A percentile compares a stretch with the other conserved stretches of the same genome.
Conservation (phyloP, 2,797 vertebrate genomes). For the Neopelma chrysocephalum region DNA sequence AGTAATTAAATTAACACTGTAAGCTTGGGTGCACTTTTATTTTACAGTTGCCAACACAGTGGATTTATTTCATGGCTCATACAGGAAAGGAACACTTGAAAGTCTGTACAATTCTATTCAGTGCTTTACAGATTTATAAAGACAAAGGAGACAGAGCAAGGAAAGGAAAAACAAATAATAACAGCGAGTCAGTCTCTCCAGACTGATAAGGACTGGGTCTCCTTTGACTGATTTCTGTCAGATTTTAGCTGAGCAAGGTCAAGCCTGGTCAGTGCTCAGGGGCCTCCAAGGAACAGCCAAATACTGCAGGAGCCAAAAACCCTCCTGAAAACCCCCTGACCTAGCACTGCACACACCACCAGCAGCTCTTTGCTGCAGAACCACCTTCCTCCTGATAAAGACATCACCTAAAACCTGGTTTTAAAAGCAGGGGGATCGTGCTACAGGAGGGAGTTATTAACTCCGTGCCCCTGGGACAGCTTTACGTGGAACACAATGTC, state of each 20-base stretch:
- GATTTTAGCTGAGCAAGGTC: not conserved
- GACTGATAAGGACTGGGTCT: not conserved
- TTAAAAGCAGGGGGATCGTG: not conserved
- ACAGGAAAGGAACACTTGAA: not conserved
- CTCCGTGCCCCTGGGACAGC: not conserved
- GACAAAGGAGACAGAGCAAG: not conserved
- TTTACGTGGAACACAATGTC: rapidly evolving
- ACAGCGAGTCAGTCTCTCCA: not conserved
- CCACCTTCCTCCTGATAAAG: not conserved
- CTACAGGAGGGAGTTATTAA: not conserved
- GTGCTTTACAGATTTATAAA: not conserved
- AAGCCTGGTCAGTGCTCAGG: not conserved
- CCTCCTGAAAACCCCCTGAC: not conserved
- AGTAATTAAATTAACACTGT: not conserved
- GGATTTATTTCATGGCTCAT: not conserved
- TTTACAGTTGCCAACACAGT: not conserved
- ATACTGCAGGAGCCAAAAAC: not conserved
- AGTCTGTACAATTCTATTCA: not conserved
- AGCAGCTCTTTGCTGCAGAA: not conserved
- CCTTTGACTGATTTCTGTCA: not conserved
- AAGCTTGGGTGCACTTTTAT: not conserved
- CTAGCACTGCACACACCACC: not conserved
- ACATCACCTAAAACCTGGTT: not conserved
- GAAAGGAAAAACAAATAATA: not conserved
- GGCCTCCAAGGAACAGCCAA: not conserved